Conservation (phyloP, 2,797 vertebrate genomes). For the Sebastes vulpes region DNA sequence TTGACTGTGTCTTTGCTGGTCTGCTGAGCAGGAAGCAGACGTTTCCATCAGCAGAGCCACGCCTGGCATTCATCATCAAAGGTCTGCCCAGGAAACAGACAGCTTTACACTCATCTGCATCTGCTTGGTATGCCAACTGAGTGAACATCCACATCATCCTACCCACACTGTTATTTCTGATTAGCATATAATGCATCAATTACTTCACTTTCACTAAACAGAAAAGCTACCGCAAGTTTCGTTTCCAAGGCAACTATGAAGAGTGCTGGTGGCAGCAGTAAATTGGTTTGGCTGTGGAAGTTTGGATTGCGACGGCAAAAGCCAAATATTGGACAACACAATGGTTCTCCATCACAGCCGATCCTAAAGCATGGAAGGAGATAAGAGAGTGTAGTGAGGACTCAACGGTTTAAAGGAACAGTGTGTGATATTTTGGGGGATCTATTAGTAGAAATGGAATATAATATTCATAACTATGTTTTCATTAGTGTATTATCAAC, state of each 20-base stretch:
- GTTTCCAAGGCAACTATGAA: slow-evolving; percentile 83
- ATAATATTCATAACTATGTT: too few species aligned
- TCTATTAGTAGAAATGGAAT: too few species aligned
- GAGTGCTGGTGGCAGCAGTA: slow-evolving; percentile 68
- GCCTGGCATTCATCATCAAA: slow-evolving; percentile 83
- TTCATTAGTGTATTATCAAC: too few species aligned
- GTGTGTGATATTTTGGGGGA: too few species aligned
- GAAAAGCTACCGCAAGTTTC: slow-evolving; percentile 70
- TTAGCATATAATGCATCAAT: slow-evolving; percentile 87
- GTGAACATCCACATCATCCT: slow-evolving; percentile 76
- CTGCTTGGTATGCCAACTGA: slow-evolving; percentile 81
- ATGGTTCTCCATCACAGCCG: slow-evolving; percentile 45
- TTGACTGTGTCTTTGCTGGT: slow-evolving; percentile 76
- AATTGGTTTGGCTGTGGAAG: slow-evolving; percentile 69
- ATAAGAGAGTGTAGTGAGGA: slow-evolving; percentile 2
- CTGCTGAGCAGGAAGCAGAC: slow-evolving; percentile 81
- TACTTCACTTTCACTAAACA: slow-evolving; percentile 80
- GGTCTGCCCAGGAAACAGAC: slow-evolving; percentile 76
- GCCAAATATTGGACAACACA: slow-evolving; percentile 47
- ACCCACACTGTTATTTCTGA: slow-evolving; percentile 79
- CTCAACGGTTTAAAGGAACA: background rate
- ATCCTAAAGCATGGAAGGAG: slow-evolving; percentile 41
- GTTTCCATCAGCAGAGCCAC: slow-evolving; percentile 75
- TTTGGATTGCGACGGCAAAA: slow-evolving; percentile 29
- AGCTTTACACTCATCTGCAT: slow-evolving; percentile 79